phyloP scores from a whole-genome alignment of 2,113 vertebrate species.

The Pollachius pollachius region DNA sequence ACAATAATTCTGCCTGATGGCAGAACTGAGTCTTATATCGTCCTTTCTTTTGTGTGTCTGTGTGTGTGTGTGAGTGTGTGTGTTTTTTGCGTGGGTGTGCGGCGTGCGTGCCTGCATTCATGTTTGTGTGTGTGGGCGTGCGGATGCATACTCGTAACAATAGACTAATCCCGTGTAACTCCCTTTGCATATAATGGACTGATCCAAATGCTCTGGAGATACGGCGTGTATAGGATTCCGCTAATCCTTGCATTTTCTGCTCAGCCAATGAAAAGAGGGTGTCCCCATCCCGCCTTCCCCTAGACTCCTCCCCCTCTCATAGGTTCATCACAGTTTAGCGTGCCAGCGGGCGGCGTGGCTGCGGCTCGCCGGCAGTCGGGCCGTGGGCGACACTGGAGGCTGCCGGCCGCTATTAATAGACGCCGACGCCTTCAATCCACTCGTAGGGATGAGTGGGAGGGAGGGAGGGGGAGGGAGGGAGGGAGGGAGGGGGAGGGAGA shows the following conservation, averaged over 20 bases:
- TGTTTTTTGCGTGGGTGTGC: neutral
- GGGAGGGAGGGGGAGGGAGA: too few relatives aligned
- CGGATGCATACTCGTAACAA: too few relatives aligned
- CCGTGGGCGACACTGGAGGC: conserved; percentile 55
- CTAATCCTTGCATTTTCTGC: neutral
- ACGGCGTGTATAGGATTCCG: neutral
- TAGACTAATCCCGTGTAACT: neutral
- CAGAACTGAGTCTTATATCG: neutral
- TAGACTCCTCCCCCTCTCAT: neutral
- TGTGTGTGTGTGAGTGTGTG: conserved; percentile 6
- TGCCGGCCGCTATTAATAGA: conserved; percentile 66
- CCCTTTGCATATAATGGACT: neutral
- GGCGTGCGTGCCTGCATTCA: too few relatives aligned
- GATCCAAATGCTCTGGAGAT: neutral
- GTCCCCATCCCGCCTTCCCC: neutral
- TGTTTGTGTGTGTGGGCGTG: conserved; percentile 1
- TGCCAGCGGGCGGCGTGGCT: neutral
- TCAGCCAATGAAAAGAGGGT: neutral
- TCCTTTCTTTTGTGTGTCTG: neutral
- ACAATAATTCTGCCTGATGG: neutral
- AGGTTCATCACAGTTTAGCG: conserved; percentile 19
- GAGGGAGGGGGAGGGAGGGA: conserved; percentile 32
- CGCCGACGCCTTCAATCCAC: conserved; percentile 34
- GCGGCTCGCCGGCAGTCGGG: conserved; percentile 47
- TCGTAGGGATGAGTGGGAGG: conserved; percentile 52